Percentiles rank a stretch among this genome's conserved stretches.
Conservation (phyloP, 2,888 invertebrate species). For the Candidula unifasciata region DNA sequence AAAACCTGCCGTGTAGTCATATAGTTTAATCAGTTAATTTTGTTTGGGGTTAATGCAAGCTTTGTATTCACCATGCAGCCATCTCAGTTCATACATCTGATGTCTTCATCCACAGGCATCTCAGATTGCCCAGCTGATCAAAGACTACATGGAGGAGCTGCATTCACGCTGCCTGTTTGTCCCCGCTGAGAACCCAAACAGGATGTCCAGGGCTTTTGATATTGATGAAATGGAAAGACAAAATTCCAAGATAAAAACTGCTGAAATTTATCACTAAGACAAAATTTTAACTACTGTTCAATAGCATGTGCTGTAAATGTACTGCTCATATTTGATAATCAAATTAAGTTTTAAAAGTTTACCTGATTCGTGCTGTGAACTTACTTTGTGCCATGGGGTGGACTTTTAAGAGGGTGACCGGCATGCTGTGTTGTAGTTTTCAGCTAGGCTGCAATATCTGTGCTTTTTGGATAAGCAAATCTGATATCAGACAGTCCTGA, state of each 20-base stretch:
- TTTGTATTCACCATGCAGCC: too few species aligned
- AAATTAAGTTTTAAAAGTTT: not conserved
- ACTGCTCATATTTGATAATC: not conserved
- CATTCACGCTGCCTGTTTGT: conserved; percentile 63
- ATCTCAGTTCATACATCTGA: too few species aligned
- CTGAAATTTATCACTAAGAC: conserved; percentile 12
- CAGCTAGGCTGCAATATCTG: too few species aligned
- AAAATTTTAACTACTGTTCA: not conserved
- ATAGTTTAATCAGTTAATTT: too few species aligned
- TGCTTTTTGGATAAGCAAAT: too few species aligned
- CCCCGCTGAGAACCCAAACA: conserved; percentile 54
- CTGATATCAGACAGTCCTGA: too few species aligned
- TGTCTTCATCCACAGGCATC: conserved; percentile 84
- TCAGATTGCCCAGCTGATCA: conserved; percentile 93
- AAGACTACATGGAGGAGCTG: conserved; percentile 83
- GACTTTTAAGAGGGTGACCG: too few species aligned
- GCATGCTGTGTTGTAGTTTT: too few species aligned
- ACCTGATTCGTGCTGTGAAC: too few species aligned
- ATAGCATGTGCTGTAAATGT: not conserved
- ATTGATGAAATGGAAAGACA: conserved; percentile 53
- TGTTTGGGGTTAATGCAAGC: too few species aligned
- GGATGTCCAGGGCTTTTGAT: conserved; percentile 55
- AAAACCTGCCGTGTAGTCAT: too few species aligned
- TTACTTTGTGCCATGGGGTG: too few species aligned
- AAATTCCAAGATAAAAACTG: conserved; percentile 38